Conservation (phyloP, 2,113 vertebrate genomes). For the Leiothrix lutea region DNA sequence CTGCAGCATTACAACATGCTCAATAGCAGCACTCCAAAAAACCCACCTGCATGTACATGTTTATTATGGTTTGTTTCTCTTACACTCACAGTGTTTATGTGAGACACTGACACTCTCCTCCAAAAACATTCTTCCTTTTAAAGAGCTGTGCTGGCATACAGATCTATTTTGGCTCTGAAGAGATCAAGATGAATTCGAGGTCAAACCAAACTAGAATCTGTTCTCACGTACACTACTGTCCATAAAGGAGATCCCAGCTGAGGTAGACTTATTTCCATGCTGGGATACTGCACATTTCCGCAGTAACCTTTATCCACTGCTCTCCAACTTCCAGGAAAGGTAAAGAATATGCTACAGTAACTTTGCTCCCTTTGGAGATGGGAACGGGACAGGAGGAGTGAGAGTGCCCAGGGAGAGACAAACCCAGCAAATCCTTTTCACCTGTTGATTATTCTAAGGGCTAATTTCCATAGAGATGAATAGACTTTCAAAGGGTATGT, state of each 20-base stretch:
- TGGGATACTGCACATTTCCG: background rate
- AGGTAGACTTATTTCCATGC: background rate
- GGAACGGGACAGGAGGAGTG: background rate
- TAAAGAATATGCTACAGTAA: background rate
- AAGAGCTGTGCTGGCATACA: background rate
- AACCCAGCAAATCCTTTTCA: background rate
- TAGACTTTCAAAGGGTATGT: background rate
- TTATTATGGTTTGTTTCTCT: background rate
- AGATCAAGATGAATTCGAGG: background rate
- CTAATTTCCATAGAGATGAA: background rate
- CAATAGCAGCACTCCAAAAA: background rate
- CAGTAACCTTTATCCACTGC: background rate
- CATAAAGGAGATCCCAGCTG: background rate
- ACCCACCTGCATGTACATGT: background rate
- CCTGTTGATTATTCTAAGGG: background rate
- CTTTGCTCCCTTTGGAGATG: background rate
- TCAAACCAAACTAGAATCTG: background rate
- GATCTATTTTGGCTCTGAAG: background rate
- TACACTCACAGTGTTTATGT: background rate
- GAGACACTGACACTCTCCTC: background rate
- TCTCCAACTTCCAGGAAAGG: background rate
- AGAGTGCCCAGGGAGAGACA: background rate
- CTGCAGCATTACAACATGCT: background rate
- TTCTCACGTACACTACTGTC: background rate
- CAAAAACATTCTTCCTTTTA: background rate